Conservation (phyloP, 2,888 invertebrate genomes). For the Meliscaeva auricollis region DNA sequence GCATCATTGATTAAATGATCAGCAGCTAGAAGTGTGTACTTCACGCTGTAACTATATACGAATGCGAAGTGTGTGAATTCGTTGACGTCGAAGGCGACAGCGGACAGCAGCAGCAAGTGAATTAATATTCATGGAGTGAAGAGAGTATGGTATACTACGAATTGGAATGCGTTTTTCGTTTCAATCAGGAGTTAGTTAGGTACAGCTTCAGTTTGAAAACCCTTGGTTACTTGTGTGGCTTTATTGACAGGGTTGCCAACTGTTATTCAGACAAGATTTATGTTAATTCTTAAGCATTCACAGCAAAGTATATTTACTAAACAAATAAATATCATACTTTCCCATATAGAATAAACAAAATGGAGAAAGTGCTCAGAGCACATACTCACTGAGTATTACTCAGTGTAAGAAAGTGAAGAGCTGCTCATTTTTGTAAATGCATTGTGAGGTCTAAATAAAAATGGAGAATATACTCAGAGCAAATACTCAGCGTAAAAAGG, state of each 20-base stretch:
- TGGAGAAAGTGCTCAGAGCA: too few species aligned
- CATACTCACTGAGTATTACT: too few species aligned
- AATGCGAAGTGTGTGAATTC: slow-evolving; percentile 36
- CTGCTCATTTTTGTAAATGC: too few species aligned
- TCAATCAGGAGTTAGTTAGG: neutral
- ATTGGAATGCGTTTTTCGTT: slow-evolving; percentile 9
- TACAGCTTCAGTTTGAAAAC: neutral
- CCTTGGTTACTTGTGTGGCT: neutral
- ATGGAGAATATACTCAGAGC: too few species aligned
- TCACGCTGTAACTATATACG: neutral
- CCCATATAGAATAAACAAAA: too few species aligned
- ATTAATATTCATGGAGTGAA: slow-evolving; percentile 51
- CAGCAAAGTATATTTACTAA: too few species aligned
- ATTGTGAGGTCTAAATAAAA: too few species aligned
- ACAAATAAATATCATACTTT: too few species aligned
- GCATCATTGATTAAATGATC: slow-evolving; percentile 66
- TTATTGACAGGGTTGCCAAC: neutral
- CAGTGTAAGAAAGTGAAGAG: too few species aligned
- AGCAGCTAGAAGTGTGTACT: slow-evolving; percentile 36
- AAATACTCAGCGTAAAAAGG: too few species aligned
- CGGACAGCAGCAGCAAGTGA: neutral
- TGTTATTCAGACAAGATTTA: too few species aligned
- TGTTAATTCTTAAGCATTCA: too few species aligned
- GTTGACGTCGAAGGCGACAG: slow-evolving; percentile 1
- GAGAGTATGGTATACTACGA: slow-evolving; percentile 22